These are phyloP conservation scores for Drosophila nigricruria DNA, from an alignment of 2,888 invertebrate species.

Conservation along the genomic window DNA sequence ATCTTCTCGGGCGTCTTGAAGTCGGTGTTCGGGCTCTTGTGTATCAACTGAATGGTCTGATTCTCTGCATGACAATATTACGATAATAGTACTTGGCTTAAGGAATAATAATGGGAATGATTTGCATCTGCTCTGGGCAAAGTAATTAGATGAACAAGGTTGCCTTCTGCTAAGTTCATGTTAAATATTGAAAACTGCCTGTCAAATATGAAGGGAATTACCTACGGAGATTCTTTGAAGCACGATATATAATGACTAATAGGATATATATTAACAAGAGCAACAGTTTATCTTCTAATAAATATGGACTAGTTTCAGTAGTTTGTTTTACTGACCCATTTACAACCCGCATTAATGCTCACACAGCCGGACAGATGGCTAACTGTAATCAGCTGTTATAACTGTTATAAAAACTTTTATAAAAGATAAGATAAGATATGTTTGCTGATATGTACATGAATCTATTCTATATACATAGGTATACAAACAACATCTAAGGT, in stretches of 20 bases:
- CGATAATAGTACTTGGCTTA: neutral
- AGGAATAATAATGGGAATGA: neutral
- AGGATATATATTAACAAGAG: neutral
- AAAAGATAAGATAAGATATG: neutral
- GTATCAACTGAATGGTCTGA: slow-evolving; percentile 85
- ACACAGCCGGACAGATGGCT: neutral
- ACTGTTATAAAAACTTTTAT: neutral
- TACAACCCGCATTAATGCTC: neutral
- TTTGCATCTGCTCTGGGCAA: neutral
- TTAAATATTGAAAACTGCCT: neutral
- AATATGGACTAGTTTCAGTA: neutral
- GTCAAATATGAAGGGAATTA: neutral
- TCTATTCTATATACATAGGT: neutral
- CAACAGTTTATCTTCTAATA: neutral
- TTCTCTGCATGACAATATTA: slow-evolving; percentile 67
- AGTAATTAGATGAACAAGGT: neutral
- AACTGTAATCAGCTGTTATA: neutral
- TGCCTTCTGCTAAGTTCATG: neutral
- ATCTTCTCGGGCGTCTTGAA: slow-evolving; percentile 88
- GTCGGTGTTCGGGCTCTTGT: slow-evolving; percentile 81
- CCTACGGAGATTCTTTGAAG: too few relatives aligned
- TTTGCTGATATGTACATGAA: neutral
- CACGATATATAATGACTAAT: too few relatives aligned
- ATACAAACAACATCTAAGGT: too few relatives aligned
- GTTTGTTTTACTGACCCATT: neutral